Base-by-base conservation (phyloP, 1,140 invertebrate species). In the Monochamus saltuarius region DNA sequence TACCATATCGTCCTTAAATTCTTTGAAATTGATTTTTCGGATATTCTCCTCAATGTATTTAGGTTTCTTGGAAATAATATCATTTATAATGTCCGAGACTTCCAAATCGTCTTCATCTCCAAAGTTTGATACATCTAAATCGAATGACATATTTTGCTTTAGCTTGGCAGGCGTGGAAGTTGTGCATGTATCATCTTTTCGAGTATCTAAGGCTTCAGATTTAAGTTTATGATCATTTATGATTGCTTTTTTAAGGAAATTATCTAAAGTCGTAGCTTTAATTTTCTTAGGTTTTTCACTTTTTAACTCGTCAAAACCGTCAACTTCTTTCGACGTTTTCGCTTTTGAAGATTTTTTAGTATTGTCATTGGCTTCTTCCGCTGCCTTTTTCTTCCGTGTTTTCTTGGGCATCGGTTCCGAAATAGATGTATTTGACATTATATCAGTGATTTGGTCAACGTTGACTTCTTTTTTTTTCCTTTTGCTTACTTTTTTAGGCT, bases 11-110 rank as follows among this genome's bases (percentile, higher is more conserved):
- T 66, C 57, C 10, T 50, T 42, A 47, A 54, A 16, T 22, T 52
- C 40, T 2, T 43, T n/a, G 0, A 43, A 11, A 10, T 50, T 53
- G 4, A 50, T 11, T 49, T 57, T 57, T 53, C n/a, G 10, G 52
- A 61, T 14, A 29, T 46, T 45, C 11, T 45, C 29, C 14, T 43
- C 19, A 9, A 59, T 17, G 13, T 36, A 42, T 16, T 14, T 38
- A 0, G 50, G 62, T 8, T 76, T 67, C 68, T 75, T 77, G 1
- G 69, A 70, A 0, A 84, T 72, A 14, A 86, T 86, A 29, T 78
- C 75, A 14, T 86, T 81, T 7, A 87, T 78, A 60, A 88, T 82
- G 46, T 80, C 77, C 0, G 85, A 86, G 65, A 88, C 71, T 56
- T 88, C 77, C 9, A 78, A 78, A 16, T 76, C 65, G 14, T 75